Percentiles rank a stretch among this genome's conserved stretches.
These are phyloP conservation scores for Leptopterna dolabrata DNA, from an alignment of 2,888 invertebrate genomes.

Conservation along the genomic window DNA sequence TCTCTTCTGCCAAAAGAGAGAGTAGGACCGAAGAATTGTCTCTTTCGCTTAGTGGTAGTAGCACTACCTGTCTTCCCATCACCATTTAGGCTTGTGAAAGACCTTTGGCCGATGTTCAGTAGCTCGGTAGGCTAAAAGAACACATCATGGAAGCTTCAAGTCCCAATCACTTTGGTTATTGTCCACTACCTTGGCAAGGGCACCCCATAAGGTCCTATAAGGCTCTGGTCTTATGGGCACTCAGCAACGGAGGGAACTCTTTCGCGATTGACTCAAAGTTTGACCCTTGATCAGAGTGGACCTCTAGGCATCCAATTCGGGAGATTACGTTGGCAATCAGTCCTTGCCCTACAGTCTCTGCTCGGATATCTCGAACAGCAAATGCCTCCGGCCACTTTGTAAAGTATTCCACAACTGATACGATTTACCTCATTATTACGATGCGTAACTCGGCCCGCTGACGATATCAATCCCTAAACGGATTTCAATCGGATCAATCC, in stretches of 20 bases:
- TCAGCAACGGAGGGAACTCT: conserved; percentile 60
- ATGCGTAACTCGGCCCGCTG: conserved; percentile 56
- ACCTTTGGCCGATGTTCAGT: conserved; percentile 51
- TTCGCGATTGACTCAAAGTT: conserved; percentile 63
- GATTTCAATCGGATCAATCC: too few species aligned
- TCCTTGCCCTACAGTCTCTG: conserved; percentile 63
- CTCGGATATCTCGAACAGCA: conserved; percentile 64
- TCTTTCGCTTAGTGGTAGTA: too few species aligned
- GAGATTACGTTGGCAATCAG: conserved; percentile 60
- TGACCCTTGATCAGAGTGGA: conserved; percentile 64
- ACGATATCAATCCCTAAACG: not conserved
- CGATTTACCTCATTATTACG: conserved; percentile 61
- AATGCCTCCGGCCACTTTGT: conserved; percentile 63
- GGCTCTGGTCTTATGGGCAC: not conserved
- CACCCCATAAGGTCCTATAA: conserved; percentile 58
- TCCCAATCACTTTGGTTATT: conserved; percentile 62
- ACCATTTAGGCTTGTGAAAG: not conserved
- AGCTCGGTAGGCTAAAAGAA: conserved; percentile 56
- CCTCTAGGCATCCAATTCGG: conserved; percentile 59
- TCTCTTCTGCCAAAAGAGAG: too few species aligned
- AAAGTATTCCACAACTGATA: conserved; percentile 63
- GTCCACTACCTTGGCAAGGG: conserved; percentile 58
- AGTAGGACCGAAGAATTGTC: too few species aligned
- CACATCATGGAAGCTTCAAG: conserved; percentile 49
- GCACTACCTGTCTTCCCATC: not conserved